phyloP scores from a whole-genome alignment of 2,113 vertebrate species.

The Ginglymostoma cirratum region DNA sequence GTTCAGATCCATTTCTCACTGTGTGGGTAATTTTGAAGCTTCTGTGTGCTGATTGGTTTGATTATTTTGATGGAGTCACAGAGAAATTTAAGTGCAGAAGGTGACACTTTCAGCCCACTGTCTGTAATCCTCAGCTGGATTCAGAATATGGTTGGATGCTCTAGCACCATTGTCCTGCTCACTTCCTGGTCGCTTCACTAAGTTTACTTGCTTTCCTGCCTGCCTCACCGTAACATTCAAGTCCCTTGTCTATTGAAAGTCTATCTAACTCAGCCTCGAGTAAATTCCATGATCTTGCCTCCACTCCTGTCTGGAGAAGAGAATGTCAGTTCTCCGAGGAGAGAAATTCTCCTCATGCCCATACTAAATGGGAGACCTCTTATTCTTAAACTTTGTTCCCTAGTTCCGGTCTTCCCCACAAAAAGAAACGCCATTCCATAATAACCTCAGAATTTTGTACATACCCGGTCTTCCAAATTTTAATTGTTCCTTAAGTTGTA shows the following conservation, averaged over 20 bases:
- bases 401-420: too few species aligned
- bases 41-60: background rate
- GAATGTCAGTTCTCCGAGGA: too few species aligned
- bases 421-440: too few species aligned
- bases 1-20: background rate
- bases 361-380: too few species aligned
- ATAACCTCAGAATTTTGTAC: too few species aligned
- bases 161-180: background rate
- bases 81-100: background rate
- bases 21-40: background rate
- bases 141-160: background rate
- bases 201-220: background rate
- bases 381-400: too few species aligned
- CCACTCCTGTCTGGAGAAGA: too few species aligned
- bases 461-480: background rate
- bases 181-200: background rate
- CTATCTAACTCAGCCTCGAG: too few species aligned
- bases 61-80: background rate
- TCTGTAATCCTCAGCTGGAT: background rate
- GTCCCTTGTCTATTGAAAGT: too few species aligned
- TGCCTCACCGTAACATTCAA: too few species aligned
- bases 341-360: too few species aligned
- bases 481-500: background rate
- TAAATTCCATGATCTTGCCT: too few species aligned
- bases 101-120: background rate